A percentile compares a stretch with the other conserved stretches of the same genome.
Conservation (phyloP, 1,140 invertebrate species). For the Drosophila pruinosa region DNA sequence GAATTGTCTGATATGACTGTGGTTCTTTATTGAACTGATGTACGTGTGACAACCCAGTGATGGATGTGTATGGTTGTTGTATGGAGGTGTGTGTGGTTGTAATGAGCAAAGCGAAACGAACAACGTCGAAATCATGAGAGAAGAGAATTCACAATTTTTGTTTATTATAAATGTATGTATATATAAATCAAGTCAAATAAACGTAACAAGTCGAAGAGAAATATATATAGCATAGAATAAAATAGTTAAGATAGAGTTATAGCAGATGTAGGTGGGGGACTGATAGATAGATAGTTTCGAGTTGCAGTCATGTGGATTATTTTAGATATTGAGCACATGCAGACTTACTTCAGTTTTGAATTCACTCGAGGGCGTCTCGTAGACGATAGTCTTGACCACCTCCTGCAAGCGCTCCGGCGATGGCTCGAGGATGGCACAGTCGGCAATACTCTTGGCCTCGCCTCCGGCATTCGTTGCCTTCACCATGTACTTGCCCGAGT, state of each 20-base stretch:
- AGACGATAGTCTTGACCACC: slow-evolving; percentile 87
- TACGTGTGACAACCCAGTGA: slow-evolving; percentile 17
- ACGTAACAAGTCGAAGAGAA: slow-evolving; percentile 57
- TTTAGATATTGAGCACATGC: slow-evolving; percentile 81
- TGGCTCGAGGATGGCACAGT: slow-evolving; percentile 89
- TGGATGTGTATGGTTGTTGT: neutral
- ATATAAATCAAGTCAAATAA: slow-evolving; percentile 42
- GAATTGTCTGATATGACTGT: slow-evolving; percentile 63
- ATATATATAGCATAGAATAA: slow-evolving; percentile 13
- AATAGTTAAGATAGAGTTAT: slow-evolving; percentile 34
- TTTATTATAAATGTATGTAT: slow-evolving; percentile 52
- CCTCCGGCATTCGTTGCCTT: slow-evolving; percentile 89
- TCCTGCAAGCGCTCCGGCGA: slow-evolving; percentile 87
- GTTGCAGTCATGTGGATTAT: slow-evolving; percentile 33
- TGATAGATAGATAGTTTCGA: slow-evolving; percentile 24
- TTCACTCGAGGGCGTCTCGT: slow-evolving; percentile 83
- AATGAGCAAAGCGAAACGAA: slow-evolving; percentile 77
- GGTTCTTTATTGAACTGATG: slow-evolving; percentile 51
- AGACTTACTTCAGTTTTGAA: slow-evolving; percentile 82
- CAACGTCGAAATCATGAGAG: slow-evolving; percentile 77
- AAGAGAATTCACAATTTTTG: slow-evolving; percentile 76
- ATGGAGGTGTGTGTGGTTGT: slow-evolving; percentile 4
- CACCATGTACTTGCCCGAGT: slow-evolving; percentile 90
- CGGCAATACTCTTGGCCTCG: slow-evolving; percentile 90
- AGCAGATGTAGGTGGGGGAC: slow-evolving; percentile 7